A percentile compares a stretch with the other conserved stretches of the same genome.
Conservation (phyloP, 2,113 vertebrate genomes). For the Columba livia region DNA sequence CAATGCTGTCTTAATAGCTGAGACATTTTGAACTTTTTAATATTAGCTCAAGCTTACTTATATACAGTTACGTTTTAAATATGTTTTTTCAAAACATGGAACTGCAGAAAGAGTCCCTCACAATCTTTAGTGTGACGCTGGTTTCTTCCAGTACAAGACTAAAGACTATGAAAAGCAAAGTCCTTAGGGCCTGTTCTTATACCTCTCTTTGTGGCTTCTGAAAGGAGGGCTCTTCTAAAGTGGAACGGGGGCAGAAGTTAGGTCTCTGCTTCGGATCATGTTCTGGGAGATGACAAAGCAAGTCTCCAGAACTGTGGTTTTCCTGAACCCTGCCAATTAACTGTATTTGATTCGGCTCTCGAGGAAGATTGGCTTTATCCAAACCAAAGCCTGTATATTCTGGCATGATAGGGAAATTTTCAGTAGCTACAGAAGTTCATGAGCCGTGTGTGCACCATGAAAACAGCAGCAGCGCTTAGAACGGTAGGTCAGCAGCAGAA, state of each 20-base stretch:
- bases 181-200: rapidly evolving
- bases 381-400: background rate
- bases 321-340: background rate
- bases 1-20: background rate
- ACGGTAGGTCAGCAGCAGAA: background rate
- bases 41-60: background rate
- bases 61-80: background rate
- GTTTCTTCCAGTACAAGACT: background rate
- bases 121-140: background rate
- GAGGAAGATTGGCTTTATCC: background rate
- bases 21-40: background rate
- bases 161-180: background rate
- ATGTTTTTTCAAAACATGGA: background rate
- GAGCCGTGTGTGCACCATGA: background rate
- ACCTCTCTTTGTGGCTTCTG: background rate
- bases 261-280: background rate
- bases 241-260: background rate
- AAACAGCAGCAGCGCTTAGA: background rate
- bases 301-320: background rate
- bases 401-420: background rate
- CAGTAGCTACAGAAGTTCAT: background rate
- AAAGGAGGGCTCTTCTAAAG: background rate
- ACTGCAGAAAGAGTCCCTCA: background rate
- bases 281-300: background rate
- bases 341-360: background rate